Evolutionary conservation across 2,113 vertebrate species (phyloP), one percentile per base, ranked within the genome.

Genomic region (Zeus faber): DNA sequence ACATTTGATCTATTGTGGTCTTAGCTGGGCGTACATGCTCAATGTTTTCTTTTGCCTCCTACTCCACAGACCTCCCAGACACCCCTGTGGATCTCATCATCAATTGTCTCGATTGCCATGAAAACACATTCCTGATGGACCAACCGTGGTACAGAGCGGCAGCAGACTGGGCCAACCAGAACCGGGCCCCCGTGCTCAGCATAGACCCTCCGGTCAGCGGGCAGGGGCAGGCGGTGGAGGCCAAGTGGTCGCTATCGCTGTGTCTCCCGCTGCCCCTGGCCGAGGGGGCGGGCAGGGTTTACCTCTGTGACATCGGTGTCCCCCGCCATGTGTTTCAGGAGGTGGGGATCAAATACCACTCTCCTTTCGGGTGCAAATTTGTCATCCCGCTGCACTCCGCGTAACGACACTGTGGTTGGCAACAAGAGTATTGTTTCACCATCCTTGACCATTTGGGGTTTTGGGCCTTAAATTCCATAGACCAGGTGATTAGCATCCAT

Each of bases 341-440:
- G 71, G 95, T 96, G 71, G 96, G 95, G 62, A 94, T 99, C 79
- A 94, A 88, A 73, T 99, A 99, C 85, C 94, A 92, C 82, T 98
- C 96, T 0, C 97, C 97, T 6, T 99, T 99, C 0, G 96, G 97
- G 54, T 97, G 93, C 88, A 99, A 99, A 74, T 99, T 99, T 0
- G 95, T 99, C 77, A 97, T 99, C 67, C 96, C 97, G 0, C 75
- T 99, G 67, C 97, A 99, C 54, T 93, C 93, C 10, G 89, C 92
- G 13, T 98, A 93, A 78, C 2, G 7, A 48, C 48, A 57, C 24
- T 20, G 33, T n/a, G 33, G 39, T 35, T 16, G 20, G 49, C 16
- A 16, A 11, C 49, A 13, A 7, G 48, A 56, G 44, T 23, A 62
- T 52, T 45, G 26, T 52, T 53, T 74, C 45, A 69, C 49, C 43